Evolutionary conservation across 1,140 invertebrate species (phyloP).

Genomic region (Eupeodes corollae): DNA sequence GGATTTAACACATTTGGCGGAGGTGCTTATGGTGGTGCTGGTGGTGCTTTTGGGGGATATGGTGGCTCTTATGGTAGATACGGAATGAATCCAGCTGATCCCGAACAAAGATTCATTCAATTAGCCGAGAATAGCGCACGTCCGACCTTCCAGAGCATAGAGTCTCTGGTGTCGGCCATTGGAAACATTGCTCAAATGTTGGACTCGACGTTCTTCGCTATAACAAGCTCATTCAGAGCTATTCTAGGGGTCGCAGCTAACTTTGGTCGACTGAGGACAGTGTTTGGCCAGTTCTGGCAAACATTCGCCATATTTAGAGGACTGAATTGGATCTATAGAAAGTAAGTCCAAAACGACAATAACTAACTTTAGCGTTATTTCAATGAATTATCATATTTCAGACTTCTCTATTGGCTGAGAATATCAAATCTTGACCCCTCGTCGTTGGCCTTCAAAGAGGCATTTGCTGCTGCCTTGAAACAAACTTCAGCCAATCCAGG

Average conservation of each 20-base stretch:
- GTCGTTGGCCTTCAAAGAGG: conserved; percentile 46
- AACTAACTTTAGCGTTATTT: background rate
- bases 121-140: conserved; percentile 83
- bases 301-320: conserved; percentile 69
- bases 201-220: conserved; percentile 88
- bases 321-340: conserved; percentile 67
- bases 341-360: conserved; percentile 27
- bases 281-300: conserved; percentile 75
- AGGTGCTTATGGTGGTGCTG: conserved; percentile 22
- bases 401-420: conserved; percentile 27
- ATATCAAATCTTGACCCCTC: conserved; percentile 30
- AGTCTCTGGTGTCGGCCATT: conserved; percentile 82
- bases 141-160: conserved; percentile 87
- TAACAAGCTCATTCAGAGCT: conserved; percentile 89
- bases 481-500: conserved; percentile 16
- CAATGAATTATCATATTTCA: conserved; percentile 4
- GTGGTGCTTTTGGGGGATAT: conserved; percentile 23
- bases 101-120: conserved; percentile 57
- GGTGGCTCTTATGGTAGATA: conserved; percentile 38
- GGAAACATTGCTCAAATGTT: conserved; percentile 91
- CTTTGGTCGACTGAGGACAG: conserved; percentile 67
- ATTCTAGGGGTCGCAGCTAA: conserved; percentile 92
- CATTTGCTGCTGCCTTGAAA: conserved; percentile 41
- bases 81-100: conserved; percentile 39
- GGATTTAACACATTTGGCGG: conserved; percentile 15